Base-by-base conservation (phyloP, 2,888 invertebrate species). In the Archips xylosteana region DNA sequence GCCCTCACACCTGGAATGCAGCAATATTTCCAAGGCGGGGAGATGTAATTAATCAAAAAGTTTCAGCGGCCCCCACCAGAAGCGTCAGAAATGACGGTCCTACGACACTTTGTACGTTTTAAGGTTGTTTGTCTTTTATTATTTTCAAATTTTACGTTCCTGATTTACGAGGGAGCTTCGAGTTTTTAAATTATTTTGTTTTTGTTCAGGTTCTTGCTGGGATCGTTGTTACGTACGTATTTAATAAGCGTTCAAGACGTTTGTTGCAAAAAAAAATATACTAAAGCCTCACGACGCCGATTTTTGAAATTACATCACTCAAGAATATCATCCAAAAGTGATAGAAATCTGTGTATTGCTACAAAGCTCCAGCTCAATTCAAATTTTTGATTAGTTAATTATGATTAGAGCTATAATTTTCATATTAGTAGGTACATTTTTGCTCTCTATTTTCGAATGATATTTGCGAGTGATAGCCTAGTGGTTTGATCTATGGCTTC, bases 21-120 rank as follows among this genome's bases (percentile, higher is more conserved):
- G 74, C 74, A 75, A 76, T 92, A 91, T 89, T 90, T 90, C 91
- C 87, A 85, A 86, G 84, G 85, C 84, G 85, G 87, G 87, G 84
- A 92, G 91, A 92, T 88, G 92, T 92, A 94, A 94, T 94, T 94
- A 93, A 93, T 94, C 94, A 94, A 93, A 94, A 93, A 93, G 87
- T 92, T 94, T 88, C 82, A 85, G 61, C 64, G 70, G 75, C 71
- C 63, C 78, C 68, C 76, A 34, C 75, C 64, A 59, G 75, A 63
- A 75, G 80, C 79, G 83, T 82, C 83, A 83, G 79, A 81, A 80
- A 78, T 82, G 85, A 84, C 83, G 82, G 79, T 74, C 75, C 78
- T 9, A 75, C 74, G 76, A 65, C 75, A 70, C 72, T 67, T 71
- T 71, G 71, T 72, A 72, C 72, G 47, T 65, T 71, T 71, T 51